phyloP scores from a whole-genome alignment of 2,797 vertebrate species.

The Ptychadena robeensis region DNA sequence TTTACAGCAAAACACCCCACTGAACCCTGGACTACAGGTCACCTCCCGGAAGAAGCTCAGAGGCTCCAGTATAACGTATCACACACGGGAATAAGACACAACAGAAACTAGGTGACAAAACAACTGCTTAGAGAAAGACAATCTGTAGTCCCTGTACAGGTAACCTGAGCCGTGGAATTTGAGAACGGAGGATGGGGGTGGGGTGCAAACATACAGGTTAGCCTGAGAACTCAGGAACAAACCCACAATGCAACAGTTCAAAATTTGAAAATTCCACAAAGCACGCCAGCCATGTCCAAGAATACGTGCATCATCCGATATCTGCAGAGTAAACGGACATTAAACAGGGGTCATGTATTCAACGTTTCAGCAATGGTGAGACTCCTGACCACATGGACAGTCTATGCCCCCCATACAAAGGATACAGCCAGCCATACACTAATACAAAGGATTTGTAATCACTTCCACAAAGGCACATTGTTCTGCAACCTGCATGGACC shows the following conservation, averaged over 20 bases:
- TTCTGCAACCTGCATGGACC: too few relatives aligned
- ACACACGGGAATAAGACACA: slow-evolving; percentile 3
- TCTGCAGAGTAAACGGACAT: too few relatives aligned
- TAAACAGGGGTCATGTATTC: too few relatives aligned
- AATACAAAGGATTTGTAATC: too few relatives aligned
- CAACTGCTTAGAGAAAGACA: slow-evolving; percentile 32
- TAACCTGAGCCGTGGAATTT: slow-evolving; percentile 26
- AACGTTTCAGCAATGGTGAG: too few relatives aligned
- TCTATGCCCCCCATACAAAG: too few relatives aligned
- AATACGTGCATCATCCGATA: too few relatives aligned
- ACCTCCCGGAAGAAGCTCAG: not conserved
- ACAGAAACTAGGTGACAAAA: slow-evolving; percentile 55
- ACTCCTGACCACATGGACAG: too few relatives aligned
- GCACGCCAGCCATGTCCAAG: not conserved
- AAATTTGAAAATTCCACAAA: not conserved
- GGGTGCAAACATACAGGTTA: slow-evolving; percentile 23
- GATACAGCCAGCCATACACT: too few relatives aligned
- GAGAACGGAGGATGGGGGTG: not conserved
- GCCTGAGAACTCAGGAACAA: not conserved
- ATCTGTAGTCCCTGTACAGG: not conserved
- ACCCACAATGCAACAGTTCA: slow-evolving; percentile 18
- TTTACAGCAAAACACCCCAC: slow-evolving; percentile 12
- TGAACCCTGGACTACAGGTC: not conserved
- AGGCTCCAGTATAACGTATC: slow-evolving; percentile 11
- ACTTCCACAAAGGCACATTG: too few relatives aligned